Conservation (phyloP, 2,797 vertebrate genomes). For the Halcyon smyrnensis region DNA sequence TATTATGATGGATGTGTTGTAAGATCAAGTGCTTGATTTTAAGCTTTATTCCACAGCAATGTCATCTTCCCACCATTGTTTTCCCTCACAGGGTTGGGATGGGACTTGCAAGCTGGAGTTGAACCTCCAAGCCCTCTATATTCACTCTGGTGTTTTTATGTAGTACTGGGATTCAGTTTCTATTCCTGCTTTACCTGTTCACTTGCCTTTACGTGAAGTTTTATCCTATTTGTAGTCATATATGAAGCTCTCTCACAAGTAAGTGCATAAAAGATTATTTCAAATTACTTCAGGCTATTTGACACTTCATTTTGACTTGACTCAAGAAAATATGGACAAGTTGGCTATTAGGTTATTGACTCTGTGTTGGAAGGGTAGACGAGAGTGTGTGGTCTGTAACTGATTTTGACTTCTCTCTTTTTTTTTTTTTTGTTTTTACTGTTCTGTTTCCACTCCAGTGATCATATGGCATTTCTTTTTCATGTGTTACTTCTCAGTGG, state of each 20-base stretch:
- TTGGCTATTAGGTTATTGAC: neutral
- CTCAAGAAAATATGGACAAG: neutral
- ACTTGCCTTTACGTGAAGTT: neutral
- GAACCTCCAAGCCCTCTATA: neutral
- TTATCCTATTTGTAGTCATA: neutral
- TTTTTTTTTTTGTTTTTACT: neutral
- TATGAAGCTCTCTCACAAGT: neutral
- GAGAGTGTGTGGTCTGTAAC: too few species aligned
- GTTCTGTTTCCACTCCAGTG: neutral
- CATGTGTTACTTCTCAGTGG: neutral
- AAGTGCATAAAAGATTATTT: neutral
- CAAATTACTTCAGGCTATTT: neutral
- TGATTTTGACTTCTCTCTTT: neutral
- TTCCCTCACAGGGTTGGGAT: accelerated
- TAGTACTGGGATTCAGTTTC: neutral
- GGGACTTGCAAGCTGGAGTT: neutral
- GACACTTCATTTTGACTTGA: neutral
- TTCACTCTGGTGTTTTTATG: neutral
- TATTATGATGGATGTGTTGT: accelerated
- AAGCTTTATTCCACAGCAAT: neutral
- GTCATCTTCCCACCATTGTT: neutral
- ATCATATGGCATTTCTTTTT: neutral
- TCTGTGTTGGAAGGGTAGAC: neutral
- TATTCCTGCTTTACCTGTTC: neutral
- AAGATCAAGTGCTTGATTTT: neutral